Evolutionary conservation across 1,140 invertebrate genomes (phyloP).

Genomic region (Teleogryllus occipitalis): DNA sequence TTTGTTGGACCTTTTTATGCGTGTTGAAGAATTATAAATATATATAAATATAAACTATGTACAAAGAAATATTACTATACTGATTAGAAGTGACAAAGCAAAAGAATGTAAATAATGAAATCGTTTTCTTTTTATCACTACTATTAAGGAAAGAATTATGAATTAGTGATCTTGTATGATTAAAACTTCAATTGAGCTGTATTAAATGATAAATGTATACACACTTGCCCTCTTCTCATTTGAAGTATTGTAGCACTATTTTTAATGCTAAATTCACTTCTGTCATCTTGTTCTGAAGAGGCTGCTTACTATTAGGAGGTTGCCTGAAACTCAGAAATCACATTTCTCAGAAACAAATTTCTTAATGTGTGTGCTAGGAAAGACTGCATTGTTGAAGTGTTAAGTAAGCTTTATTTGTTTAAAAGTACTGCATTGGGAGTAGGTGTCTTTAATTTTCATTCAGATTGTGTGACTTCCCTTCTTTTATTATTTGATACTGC

Average conservation of each 20-base stretch:
- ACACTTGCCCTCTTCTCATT: background rate
- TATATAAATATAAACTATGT: conserved; percentile 2
- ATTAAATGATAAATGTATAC: background rate
- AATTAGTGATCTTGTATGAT: background rate
- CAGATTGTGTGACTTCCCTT: background rate
- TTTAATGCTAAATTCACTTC: background rate
- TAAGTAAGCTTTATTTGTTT: background rate
- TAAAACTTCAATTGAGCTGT: background rate
- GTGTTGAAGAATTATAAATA: conserved; percentile 2
- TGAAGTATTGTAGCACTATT: background rate
- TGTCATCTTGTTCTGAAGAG: background rate
- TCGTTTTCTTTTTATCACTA: conserved; percentile 5
- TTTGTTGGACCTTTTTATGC: conserved; percentile 4
- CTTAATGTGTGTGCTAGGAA: background rate
- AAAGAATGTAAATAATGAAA: background rate
- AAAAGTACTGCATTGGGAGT: background rate
- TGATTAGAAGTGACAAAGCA: conserved; percentile 4
- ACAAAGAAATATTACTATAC: conserved; percentile 6
- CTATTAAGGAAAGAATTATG: background rate
- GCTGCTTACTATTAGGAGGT: too few species aligned
- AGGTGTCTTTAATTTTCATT: conserved; percentile 2
- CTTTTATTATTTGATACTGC: background rate
- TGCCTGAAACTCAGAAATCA: background rate
- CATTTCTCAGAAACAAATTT: background rate
- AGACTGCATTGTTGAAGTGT: conserved; percentile 4